Base-by-base conservation (phyloP, 1,140 invertebrate genomes). In the Brachionus sp. region DNA sequence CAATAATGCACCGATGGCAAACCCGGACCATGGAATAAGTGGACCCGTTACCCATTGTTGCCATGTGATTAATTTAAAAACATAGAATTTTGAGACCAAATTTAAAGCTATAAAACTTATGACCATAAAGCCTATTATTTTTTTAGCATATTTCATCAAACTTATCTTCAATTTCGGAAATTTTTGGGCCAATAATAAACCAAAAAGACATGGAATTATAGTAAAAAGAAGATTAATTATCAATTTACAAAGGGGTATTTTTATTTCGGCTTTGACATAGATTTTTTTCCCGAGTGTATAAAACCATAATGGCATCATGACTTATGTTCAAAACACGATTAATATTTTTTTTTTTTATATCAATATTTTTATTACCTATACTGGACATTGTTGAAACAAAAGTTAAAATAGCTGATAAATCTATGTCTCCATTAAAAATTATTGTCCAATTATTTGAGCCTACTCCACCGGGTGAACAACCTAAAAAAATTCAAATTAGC, bases 11-110 rank as follows among this genome's bases (percentile, higher is more conserved):
- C 95, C 95, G 35, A 93, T 89, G 5, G 92, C 46, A 89, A 96
- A 98, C 5, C 96, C 96, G 16, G 94, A 87, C 91, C 93, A 96
- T 0, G 96, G 95, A 64, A 98, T 89, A 10, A 83, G 57, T 33
- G 82, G 82, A 35, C 57, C 82, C 0, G 82, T 77, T 9, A 1
- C 93, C 91, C 86, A 95, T 91, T 12, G 95, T 95, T 23, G 93
- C 93, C 7, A 75, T n/a, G 62, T 64, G 9, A 84, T 62, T 9
- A 53, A 62, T 84, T 82, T 66, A 37, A 82, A 64, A 23, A 53
- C 44, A 39, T 84, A 77, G 7, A 25, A 57, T 33, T 53, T 53
- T 46, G 64, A 53, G 35, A n/a, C 19, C 70, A 42, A n/a, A 75
- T 33, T 53, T 44, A 80, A 46, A 9, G 86, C 90, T 12, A 94